These are phyloP conservation scores for Barbus barbus DNA, from an alignment of 2,113 vertebrate genomes.

Conservation along the genomic window DNA sequence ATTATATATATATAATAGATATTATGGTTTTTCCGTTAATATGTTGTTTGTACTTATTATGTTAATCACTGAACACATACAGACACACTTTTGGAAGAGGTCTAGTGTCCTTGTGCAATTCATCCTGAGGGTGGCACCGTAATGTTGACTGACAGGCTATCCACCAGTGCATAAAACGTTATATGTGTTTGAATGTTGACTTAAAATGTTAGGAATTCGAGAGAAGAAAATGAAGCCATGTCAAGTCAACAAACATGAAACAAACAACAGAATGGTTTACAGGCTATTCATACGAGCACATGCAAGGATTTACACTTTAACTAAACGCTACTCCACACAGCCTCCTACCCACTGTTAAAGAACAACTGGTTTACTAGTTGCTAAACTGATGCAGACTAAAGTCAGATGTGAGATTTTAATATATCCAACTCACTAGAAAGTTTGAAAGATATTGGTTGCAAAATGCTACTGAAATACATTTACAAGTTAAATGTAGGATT, in stretches of 20 bases:
- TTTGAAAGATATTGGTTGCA: too few relatives aligned
- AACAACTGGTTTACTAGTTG: not conserved
- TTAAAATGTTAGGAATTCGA: not conserved
- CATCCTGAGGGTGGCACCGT: not conserved
- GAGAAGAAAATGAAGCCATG: not conserved
- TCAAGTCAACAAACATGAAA: not conserved
- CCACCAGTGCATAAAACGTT: not conserved
- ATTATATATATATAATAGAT: not conserved
- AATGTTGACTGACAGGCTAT: not conserved
- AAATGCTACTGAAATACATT: not conserved
- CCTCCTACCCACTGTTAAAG: not conserved
- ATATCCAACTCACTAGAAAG: not conserved
- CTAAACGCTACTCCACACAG: not conserved
- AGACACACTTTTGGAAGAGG: not conserved
- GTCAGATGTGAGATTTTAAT: conserved; percentile 1
- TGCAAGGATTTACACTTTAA: not conserved
- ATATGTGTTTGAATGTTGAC: not conserved
- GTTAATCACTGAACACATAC: not conserved
- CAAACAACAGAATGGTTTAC: not conserved
- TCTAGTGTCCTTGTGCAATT: not conserved
- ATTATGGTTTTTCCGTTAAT: too few relatives aligned
- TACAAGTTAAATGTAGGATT: not conserved
- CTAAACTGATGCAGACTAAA: conserved; percentile 3
- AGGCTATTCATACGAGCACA: not conserved
- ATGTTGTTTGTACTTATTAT: too few relatives aligned